phyloP scores from a whole-genome alignment of 2,113 vertebrate genomes.

The Cyprinodon tularosa region DNA sequence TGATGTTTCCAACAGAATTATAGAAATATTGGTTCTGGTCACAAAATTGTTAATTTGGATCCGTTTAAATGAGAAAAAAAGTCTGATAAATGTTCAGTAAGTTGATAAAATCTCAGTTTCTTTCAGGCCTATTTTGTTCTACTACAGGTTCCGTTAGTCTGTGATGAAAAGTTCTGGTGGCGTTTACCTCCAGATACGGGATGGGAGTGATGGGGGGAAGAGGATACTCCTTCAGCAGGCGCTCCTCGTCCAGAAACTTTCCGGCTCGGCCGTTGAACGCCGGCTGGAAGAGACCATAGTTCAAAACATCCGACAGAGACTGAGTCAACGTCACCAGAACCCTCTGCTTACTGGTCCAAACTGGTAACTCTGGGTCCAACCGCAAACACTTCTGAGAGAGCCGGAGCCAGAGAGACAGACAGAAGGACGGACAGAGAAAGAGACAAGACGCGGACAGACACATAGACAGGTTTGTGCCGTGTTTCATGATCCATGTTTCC shows the following conservation, averaged over 20 bases:
- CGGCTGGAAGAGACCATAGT: constrained; percentile 98
- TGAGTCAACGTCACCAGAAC: constrained; percentile 95
- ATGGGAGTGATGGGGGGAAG: constrained; percentile 90
- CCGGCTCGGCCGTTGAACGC: constrained; percentile 94
- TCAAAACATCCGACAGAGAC: constrained; percentile 96
- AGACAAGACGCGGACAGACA: constrained; percentile 41
- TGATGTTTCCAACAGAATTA: no score
- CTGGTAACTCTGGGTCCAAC: constrained; percentile 90
- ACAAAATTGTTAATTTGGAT: no score
- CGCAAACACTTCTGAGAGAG: constrained; percentile 92
- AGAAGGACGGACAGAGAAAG: constrained; percentile 54
- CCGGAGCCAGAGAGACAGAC: constrained; percentile 53
- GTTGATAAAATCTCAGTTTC: neutral
- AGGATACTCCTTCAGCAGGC: constrained; percentile 92
- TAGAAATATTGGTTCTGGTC: no score
- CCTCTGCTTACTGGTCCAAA: constrained; percentile 96
- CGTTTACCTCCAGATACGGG: constrained; percentile 78
- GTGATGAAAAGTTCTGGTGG: neutral
- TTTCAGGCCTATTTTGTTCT: no score
- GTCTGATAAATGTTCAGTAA: neutral
- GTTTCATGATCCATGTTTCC: constrained; percentile 5
- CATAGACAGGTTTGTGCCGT: constrained; percentile 50
- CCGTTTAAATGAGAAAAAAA: neutral
- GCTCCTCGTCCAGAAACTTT: constrained; percentile 97
- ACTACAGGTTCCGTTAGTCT: no score